These are phyloP conservation scores for Stegophylla sp. DNA, from an alignment of 2,888 invertebrate genomes.

Conservation along the genomic window DNA sequence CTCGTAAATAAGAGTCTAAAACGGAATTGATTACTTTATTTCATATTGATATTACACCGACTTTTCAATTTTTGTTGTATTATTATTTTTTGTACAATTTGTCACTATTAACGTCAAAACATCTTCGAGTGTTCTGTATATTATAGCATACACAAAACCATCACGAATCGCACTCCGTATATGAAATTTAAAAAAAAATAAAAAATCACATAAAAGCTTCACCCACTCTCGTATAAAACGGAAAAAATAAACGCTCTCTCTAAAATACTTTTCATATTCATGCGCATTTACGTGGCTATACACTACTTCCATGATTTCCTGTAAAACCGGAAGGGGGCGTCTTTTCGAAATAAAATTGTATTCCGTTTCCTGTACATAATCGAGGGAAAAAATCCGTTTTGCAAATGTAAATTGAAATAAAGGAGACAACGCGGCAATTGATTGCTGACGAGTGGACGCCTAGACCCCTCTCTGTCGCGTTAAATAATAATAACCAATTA, in stretches of 20 bases:
- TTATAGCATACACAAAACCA: no score
- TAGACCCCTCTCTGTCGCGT: slow-evolving; percentile 1
- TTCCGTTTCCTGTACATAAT: slow-evolving; percentile 52
- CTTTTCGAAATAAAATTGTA: slow-evolving; percentile 42
- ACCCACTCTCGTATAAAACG: background rate
- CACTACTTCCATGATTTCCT: slow-evolving; percentile 48
- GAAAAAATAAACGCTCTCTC: background rate
- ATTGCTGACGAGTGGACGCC: slow-evolving; percentile 28
- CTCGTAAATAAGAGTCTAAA: no score
- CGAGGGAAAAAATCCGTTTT: slow-evolving; percentile 50
- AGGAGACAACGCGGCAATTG: slow-evolving; percentile 51
- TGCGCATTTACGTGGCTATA: background rate
- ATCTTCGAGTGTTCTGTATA: no score
- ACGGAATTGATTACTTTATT: no score
- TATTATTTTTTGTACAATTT: no score
- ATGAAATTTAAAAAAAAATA: no score
- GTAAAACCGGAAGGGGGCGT: slow-evolving; percentile 43
- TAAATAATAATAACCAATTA: slow-evolving; percentile 58
- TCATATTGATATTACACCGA: no score
- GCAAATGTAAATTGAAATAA: slow-evolving; percentile 55
- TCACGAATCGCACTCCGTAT: no score
- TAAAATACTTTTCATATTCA: background rate
- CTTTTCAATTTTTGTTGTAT: no score
- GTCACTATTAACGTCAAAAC: no score
- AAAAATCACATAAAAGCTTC: no score